phyloP scores from a whole-genome alignment of 2,888 invertebrate species.

The Phytoseiulus persimilis region DNA sequence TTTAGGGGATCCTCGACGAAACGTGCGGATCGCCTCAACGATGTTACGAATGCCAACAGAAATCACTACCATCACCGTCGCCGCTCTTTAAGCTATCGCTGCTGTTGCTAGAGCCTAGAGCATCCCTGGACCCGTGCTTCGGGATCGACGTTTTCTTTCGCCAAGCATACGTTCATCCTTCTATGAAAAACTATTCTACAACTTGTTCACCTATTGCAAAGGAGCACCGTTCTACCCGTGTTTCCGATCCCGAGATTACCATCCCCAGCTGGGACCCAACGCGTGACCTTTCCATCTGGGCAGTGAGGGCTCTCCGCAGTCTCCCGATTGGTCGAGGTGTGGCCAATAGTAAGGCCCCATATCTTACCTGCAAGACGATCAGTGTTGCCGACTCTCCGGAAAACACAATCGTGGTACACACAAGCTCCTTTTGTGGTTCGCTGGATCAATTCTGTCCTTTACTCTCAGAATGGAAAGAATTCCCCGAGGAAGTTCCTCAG shows the following conservation, averaged over 20 bases:
- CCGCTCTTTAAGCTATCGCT: too few species aligned
- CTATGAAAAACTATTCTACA: too few species aligned
- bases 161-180: too few species aligned
- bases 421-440: background rate
- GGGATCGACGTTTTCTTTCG: too few species aligned
- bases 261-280: background rate
- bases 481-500: too few species aligned
- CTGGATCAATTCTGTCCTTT: background rate
- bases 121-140: too few species aligned
- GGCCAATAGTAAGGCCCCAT: conserved; percentile 8
- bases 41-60: too few species aligned
- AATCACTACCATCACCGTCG: too few species aligned
- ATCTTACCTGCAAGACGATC: conserved; percentile 35
- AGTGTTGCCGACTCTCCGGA: conserved; percentile 13
- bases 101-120: too few species aligned
- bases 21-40: too few species aligned
- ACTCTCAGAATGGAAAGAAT: background rate
- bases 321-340: background rate
- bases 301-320: conserved; percentile 19
- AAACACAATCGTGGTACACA: background rate
- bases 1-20: too few species aligned
- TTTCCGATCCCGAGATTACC: background rate
- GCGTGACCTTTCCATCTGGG: background rate
- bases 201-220: too few species aligned
- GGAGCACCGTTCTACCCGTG: background rate